Evolutionary conservation across 2,888 invertebrate species (phyloP).

Genomic region (Oscheius onirici): DNA sequence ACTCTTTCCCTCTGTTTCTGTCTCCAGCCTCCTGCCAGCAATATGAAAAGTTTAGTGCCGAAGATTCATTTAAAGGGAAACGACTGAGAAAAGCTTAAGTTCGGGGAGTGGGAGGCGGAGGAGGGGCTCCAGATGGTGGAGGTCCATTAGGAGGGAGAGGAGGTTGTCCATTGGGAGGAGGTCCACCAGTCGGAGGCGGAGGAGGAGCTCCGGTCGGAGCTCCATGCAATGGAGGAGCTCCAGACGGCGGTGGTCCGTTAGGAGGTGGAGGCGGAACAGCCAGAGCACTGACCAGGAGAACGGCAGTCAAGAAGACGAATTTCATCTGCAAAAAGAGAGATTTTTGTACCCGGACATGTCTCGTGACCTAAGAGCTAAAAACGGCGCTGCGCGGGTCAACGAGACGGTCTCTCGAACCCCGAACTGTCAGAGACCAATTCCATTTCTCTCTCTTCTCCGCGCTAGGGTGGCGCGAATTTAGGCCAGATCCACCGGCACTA

Average conservation of each 20-base stretch:
- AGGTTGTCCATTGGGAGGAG: not conserved
- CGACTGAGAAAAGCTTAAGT: no score
- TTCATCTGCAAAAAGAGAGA: not conserved
- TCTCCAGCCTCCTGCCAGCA: no score
- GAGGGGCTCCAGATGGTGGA: not conserved
- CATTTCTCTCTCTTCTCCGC: not conserved
- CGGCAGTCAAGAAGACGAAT: no score
- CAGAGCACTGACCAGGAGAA: no score
- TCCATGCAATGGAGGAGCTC: not conserved
- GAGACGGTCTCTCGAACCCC: constrained; percentile 1
- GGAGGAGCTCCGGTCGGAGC: constrained; percentile 3
- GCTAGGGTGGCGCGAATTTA: not conserved
- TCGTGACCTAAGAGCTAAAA: not conserved
- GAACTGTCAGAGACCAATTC: constrained; percentile 24
- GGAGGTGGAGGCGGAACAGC: no score
- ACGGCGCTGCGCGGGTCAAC: not conserved
- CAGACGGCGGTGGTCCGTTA: not conserved
- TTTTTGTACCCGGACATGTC: not conserved
- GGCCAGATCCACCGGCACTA: not conserved
- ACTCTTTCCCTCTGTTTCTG: no score
- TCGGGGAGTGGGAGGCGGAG: not conserved
- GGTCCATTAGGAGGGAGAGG: no score
- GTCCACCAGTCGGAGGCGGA: not conserved
- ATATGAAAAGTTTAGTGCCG: no score
- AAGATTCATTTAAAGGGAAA: no score